Evolutionary conservation across 1,140 invertebrate species (phyloP), one percentile per base, ranked within the genome.

Genomic region (Sarcophaga peregrina): DNA sequence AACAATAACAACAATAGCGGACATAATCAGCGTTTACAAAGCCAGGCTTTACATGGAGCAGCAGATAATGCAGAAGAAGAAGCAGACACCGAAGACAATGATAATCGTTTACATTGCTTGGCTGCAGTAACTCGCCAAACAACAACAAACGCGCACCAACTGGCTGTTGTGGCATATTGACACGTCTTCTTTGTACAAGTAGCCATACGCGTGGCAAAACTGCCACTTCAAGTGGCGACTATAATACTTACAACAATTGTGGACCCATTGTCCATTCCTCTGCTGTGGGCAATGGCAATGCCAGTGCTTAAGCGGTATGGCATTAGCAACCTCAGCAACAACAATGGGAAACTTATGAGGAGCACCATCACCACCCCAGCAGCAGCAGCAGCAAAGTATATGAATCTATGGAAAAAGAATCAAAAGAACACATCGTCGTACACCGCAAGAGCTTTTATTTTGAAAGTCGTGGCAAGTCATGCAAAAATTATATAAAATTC

Each of bases 381-480:
- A n/a, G n/a, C n/a, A 17, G 68, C 50, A 46, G 54, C 82, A 78
- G n/a, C 84, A 83, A 20, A 58, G 48, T 82, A 76, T 73, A 75
- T 54, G 68, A 83, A 48, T 68, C 82, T 25, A 7, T 46, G 58
- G 47, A 78, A 82, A 85, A 86, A 80, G 80, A 85, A 82, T 83
- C 86, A 85, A 76, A 85, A 85, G 75, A n/a, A 68, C 62, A 68
- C 84, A 85, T 58, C 86, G 88, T 52, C 93, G 94, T 68, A 90
- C 88, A 80, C 89, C 94, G 54, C 94, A 95, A 89, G 92, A 94
- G 91, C 94, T 95, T n/a, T 88, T 95, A 95, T 86, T 95, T 94
- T 85, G 94, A 95, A 86, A 94, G 93, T 85, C 92, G 93, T 48
- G 94, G 94, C 82, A 94, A 95, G 86, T 94, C 93, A 86, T 95